These are phyloP conservation scores for Megalops cyprinoides DNA, from an alignment of 2,797 vertebrate genomes.

Conservation along the genomic window DNA sequence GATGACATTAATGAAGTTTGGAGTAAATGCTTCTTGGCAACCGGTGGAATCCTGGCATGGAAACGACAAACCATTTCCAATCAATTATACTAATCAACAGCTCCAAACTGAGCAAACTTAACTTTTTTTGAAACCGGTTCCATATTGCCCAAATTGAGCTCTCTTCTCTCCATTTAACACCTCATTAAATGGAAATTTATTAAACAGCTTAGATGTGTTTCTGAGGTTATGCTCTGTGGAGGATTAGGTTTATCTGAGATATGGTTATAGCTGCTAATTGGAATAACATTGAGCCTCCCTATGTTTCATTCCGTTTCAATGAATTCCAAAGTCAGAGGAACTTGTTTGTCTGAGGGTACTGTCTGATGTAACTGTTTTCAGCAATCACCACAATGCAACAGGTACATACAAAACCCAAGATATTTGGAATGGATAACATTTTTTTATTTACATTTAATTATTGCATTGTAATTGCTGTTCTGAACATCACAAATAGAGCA, in stretches of 20 bases:
- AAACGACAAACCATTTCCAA: slow-evolving; percentile 6
- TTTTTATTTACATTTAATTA: neutral
- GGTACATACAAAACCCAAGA: neutral
- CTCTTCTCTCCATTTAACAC: neutral
- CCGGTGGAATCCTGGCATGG: slow-evolving; percentile 1
- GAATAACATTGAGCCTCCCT: neutral
- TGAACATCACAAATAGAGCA: neutral
- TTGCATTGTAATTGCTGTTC: neutral
- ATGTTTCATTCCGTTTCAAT: slow-evolving; percentile 1
- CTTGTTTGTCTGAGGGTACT: neutral
- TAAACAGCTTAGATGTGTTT: slow-evolving; percentile 3
- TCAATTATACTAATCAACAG: slow-evolving; percentile 17
- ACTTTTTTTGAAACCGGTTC: neutral
- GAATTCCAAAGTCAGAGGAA: neutral
- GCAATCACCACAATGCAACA: neutral
- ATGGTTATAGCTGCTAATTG: slow-evolving; percentile 16
- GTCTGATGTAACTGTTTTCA: neutral
- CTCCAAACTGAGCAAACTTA: slow-evolving; percentile 16
- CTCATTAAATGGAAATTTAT: slow-evolving; percentile 4
- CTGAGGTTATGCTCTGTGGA: slow-evolving; percentile 18
- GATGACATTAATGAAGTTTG: slow-evolving; percentile 11
- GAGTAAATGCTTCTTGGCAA: slow-evolving; percentile 17
- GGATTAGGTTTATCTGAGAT: slow-evolving; percentile 6
- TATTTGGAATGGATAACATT: neutral
- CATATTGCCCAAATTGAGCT: slow-evolving; percentile 2